Evolutionary conservation across 2,888 invertebrate species (phyloP), one percentile per base, ranked within the genome.

Genomic region (Apamea anceps): DNA sequence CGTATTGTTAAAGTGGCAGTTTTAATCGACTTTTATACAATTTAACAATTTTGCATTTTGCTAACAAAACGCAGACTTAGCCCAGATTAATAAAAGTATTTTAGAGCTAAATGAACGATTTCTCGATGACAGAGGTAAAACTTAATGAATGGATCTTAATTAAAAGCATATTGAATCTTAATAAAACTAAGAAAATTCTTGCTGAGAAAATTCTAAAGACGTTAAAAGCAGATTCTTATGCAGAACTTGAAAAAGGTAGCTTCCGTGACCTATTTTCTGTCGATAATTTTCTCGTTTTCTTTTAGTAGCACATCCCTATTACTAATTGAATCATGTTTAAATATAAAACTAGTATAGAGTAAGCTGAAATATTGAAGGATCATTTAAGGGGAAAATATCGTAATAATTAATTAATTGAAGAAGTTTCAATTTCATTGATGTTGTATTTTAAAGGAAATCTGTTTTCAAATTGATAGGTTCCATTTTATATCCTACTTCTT

Each of bases 141-240:
- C 28, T 25, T 65, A 45, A 48, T 25, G 25, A 73, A 84, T 80
- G 60, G 60, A 21, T 71, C 28, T 71, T 85, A 70, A 79, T 66
- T 65, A 73, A 80, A 78, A 72, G 25, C 7, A 28, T 37, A 68
- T 57, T 62, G 15, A 72, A 83, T 60, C 28, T n/a, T 45, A 77
- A 66, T 62, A 67, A 83, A 45, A 65, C 28, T 15, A 28, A 62
- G 25, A 51, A 60, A 70, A 18, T 12, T 45, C 2, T 51, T 12
- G 5, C 3, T 68, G 18, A n/a, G 73, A 28, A 54, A 37, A 45
- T 60, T 80, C 70, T 62, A 21, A 71, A 45, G 51, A 70, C 51
- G 62, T 51, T 57, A 10, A 72, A 78, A n/a, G 66, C 8, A 15
- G 63, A 72, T 62, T 83, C 37, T 62, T 54, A 48, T 54, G 28